Evolutionary conservation across 2,113 vertebrate species (phyloP), one percentile per base, ranked within the genome.

Genomic region (Neopipo cinnamomea): DNA sequence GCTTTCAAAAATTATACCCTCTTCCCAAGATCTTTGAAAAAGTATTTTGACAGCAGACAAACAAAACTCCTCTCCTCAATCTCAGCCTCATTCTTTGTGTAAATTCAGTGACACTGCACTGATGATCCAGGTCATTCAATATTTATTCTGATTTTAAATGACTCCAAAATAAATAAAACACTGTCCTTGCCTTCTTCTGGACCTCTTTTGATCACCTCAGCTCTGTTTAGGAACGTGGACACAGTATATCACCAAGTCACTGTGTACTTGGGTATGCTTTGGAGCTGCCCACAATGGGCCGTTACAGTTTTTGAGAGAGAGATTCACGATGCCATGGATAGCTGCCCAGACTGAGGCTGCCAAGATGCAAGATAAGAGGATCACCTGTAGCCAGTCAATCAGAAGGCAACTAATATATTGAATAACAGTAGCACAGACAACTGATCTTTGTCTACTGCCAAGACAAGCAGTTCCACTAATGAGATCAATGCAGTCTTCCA

Each of bases 401-500:
- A 61, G 59, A 76, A 88, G 35, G 67, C 71, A 88, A 39, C 31
- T 42, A 71, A 73, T 52, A 80, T 35, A 50, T 90, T 4, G 5
- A 74, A n/a, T 62, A 80, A 50, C 58, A 88, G 70, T 71, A 72
- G 58, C 52, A 75, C 80, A 91, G 77, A 55, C 22, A 86, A 89
- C 59, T 71, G 67, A 88, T 93, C 82, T 80, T 93, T 91, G 68
- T 83, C 75, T 67, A 50, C 68, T 85, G 85, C 92, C 91, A 96
- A 88, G 80, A 78, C 52, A 77, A 96, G 79, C 80, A 75, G 65
- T 88, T 95, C 75, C 31, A 52, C 65, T 91, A 77, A 92, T 87
- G 68, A 78, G 90, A 92, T 94, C 88, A 94, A 81, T 49, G 61
- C 92, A 89, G 72, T 89, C 88, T 95, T 93, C 86, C 81, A 61